These are phyloP conservation scores for Eucera pruinosa DNA, from an alignment of 2,888 invertebrate genomes.

Conservation along the genomic window DNA sequence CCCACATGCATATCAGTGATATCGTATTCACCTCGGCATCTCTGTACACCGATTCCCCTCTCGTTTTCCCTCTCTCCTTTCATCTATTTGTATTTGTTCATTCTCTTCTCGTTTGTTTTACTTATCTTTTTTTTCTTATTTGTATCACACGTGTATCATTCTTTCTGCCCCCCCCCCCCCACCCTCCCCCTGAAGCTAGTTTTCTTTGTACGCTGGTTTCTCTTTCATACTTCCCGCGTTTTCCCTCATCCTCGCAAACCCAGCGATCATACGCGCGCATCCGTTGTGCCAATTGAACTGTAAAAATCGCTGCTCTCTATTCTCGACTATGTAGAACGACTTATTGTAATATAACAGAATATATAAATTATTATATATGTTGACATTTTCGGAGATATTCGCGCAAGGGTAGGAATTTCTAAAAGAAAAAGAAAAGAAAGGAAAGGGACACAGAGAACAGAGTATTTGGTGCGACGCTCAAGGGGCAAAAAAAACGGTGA, in stretches of 20 bases:
- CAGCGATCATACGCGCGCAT: conserved; percentile 51
- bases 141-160: neutral
- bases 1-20: conserved; percentile 71
- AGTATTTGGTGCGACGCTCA: conserved; percentile 57
- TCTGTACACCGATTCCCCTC: conserved; percentile 41
- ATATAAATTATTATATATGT: conserved; percentile 74
- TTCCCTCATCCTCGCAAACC: conserved; percentile 24
- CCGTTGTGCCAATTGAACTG: conserved; percentile 56
- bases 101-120: neutral
- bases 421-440: neutral
- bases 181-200: too few relatives aligned
- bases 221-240: neutral
- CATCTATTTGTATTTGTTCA: neutral
- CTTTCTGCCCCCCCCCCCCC: neutral
- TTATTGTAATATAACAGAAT: conserved; percentile 73
- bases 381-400: conserved; percentile 67
- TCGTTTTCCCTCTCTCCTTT: conserved; percentile 16
- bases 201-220: neutral
- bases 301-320: conserved; percentile 60
- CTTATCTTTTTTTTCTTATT: too few relatives aligned
- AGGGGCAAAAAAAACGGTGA: conserved; percentile 40
- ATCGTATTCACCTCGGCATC: conserved; percentile 55
- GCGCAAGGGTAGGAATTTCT: conserved; percentile 46
- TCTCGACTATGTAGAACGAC: conserved; percentile 68
- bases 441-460: conserved; percentile 12